These are phyloP conservation scores for Anguilla anguilla DNA, from an alignment of 2,797 vertebrate genomes.

Conservation along the genomic window DNA sequence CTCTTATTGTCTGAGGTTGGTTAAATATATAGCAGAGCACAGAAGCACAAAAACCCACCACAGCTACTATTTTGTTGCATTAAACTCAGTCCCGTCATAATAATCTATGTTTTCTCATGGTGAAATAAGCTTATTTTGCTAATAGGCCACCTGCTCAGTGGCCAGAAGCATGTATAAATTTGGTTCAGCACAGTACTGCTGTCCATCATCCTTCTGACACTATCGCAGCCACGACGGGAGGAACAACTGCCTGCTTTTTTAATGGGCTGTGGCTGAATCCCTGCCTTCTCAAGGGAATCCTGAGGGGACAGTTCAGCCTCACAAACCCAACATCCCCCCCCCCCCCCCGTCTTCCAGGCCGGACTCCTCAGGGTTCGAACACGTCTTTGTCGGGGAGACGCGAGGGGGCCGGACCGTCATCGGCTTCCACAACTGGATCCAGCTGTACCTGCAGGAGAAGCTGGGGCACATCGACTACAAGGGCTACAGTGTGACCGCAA, in stretches of 20 bases:
- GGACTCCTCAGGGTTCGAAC: constrained; percentile 81
- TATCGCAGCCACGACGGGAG: not conserved
- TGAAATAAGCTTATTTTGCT: too few relatives aligned
- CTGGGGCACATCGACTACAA: constrained; percentile 80
- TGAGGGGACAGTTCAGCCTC: not conserved
- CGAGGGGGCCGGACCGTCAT: constrained; percentile 76
- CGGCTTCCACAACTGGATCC: constrained; percentile 84
- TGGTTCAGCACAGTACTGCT: not conserved
- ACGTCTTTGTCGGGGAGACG: constrained; percentile 81
- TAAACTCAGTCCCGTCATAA: not conserved
- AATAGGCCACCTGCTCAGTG: not conserved
- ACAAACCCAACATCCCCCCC: not conserved
- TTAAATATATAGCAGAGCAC: not conserved
- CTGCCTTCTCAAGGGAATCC: not conserved
- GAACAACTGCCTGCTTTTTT: not conserved
- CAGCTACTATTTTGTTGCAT: not conserved
- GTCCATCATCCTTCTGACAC: not conserved
- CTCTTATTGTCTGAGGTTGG: not conserved
- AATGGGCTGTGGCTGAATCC: not conserved
- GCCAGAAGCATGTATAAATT: not conserved
- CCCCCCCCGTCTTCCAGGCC: constrained; percentile 58
- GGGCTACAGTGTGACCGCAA: constrained; percentile 72
- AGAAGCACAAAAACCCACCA: not conserved
- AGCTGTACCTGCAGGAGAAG: constrained; percentile 82
- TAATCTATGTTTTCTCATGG: not conserved